These are phyloP conservation scores for Choreutis nemorana DNA, from an alignment of 2,888 invertebrate genomes.

Conservation along the genomic window DNA sequence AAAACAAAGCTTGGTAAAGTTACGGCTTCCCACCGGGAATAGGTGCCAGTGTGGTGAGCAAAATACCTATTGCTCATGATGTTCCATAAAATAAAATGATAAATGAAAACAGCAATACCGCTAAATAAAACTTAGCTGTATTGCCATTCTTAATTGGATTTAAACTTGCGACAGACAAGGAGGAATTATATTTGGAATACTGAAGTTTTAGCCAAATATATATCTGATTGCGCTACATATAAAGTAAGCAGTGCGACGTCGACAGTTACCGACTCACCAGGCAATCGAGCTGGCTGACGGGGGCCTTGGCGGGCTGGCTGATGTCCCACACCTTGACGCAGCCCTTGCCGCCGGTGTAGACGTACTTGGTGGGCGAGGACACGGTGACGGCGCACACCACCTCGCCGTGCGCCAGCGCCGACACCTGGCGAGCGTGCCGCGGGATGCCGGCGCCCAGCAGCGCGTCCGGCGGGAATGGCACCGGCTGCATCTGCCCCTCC, in stretches of 20 bases:
- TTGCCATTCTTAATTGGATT: too few relatives aligned
- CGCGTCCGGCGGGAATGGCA: conserved; percentile 94
- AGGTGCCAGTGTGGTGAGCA: conserved; percentile 68
- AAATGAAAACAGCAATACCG: too few relatives aligned
- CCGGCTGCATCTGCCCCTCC: conserved; percentile 89
- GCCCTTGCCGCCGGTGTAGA: conserved; percentile 96
- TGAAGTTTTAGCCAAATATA: too few relatives aligned
- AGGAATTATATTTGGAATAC: too few relatives aligned
- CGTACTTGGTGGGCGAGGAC: conserved; percentile 90
- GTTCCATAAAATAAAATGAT: too few relatives aligned
- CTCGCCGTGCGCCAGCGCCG: conserved; percentile 93
- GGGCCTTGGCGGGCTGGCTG: conserved; percentile 87
- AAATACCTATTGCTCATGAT: too few relatives aligned
- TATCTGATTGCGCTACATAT: too few relatives aligned
- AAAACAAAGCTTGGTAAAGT: conserved; percentile 54
- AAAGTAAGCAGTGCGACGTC: conserved; percentile 1
- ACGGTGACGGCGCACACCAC: conserved; percentile 98
- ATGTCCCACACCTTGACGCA: conserved; percentile 99
- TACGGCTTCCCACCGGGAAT: conserved; percentile 88
- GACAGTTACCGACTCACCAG: conserved; percentile 74
- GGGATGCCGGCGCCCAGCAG: conserved; percentile 93
- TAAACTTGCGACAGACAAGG: too few relatives aligned
- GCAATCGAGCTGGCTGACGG: conserved; percentile 92
- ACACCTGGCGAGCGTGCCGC: conserved; percentile 89
- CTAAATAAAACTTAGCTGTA: too few relatives aligned